Base-by-base conservation (phyloP, 2,888 invertebrate species). In the Chouioia cunea region DNA sequence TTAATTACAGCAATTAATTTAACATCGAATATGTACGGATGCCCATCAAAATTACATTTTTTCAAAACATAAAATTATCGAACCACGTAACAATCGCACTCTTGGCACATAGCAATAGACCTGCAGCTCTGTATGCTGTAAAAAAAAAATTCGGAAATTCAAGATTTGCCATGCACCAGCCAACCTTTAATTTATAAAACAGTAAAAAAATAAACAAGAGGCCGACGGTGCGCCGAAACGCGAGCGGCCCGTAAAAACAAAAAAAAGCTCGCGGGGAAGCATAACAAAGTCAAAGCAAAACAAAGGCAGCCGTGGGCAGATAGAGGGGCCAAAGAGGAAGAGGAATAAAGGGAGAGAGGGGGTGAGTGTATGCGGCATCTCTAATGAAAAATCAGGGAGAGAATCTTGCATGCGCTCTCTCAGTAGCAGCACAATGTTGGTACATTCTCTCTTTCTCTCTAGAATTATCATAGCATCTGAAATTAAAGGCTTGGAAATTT, bases 391-490 rank as follows among this genome's bases (percentile, higher is more conserved):
- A 72, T 72, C 71, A 65, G 67, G 65, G 54, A 63, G 50, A 62
- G 56, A 62, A 50, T 65, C 65, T 62, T 62, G 60, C 48, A n/a
- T 27, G 46, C 8, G 36, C 27, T 6, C 27, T 3, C 27, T 27
- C 27, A 27, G 27, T 27, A 27, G 27, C 27, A 27, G 27, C 27
- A 6, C 27, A 27, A 4, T 27, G 27, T 27, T 6, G 3, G 4
- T 27, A n/a, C 27, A 4, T 6, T 27, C 27, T 27, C 27, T 6
- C 27, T 27, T 6, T 27, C 27, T 48, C 15, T 80, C 81, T 68
- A 81, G 82, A 83, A 83, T 83, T 83, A 83, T 83, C 83, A 82
- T 83, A 83, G 79, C 79, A 80, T 82, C 81, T 81, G 81, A 83
- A 83, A 83, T 83, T 81, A 83, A 83, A 83, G 83, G 83, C 80